Percentiles rank a stretch among this genome's conserved stretches.
These are phyloP conservation scores for Rafetus swinhoei DNA, from an alignment of 2,113 vertebrate genomes.

Conservation along the genomic window DNA sequence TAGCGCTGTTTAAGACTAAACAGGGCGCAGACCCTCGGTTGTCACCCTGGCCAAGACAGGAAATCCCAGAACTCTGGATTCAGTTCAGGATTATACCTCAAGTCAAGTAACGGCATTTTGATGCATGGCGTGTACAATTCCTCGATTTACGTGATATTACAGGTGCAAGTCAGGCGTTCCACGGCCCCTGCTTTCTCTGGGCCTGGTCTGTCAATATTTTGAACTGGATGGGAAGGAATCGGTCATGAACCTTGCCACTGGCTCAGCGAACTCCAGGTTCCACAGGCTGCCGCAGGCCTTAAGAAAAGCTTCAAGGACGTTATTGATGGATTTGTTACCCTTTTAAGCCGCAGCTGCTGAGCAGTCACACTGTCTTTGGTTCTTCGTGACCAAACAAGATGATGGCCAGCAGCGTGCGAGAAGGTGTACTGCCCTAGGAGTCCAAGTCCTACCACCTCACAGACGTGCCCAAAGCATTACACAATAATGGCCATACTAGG, in stretches of 20 bases:
- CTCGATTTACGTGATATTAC: background rate
- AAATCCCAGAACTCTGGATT: background rate
- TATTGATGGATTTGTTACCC: conserved; percentile 18
- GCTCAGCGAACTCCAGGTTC: conserved; percentile 49
- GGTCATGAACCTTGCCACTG: conserved; percentile 6
- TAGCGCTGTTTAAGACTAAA: background rate
- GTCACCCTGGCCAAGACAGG: background rate
- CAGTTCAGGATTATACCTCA: background rate
- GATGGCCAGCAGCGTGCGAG: background rate
- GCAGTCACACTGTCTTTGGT: background rate
- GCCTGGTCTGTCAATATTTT: background rate
- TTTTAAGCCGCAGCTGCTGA: background rate
- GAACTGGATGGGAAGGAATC: background rate
- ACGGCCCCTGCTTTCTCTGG: background rate
- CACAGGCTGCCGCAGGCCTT: accelerated
- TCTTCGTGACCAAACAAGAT: background rate
- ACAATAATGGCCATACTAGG: background rate
- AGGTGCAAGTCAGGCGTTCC: background rate
- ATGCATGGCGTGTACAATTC: background rate
- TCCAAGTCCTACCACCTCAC: background rate
- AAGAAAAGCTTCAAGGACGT: conserved; percentile 12
- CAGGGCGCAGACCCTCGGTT: background rate
- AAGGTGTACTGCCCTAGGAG: background rate
- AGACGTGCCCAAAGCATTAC: background rate
- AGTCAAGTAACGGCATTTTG: background rate